phyloP scores from a whole-genome alignment of 1,140 invertebrate genomes.

The Lutraria rhynchaena region DNA sequence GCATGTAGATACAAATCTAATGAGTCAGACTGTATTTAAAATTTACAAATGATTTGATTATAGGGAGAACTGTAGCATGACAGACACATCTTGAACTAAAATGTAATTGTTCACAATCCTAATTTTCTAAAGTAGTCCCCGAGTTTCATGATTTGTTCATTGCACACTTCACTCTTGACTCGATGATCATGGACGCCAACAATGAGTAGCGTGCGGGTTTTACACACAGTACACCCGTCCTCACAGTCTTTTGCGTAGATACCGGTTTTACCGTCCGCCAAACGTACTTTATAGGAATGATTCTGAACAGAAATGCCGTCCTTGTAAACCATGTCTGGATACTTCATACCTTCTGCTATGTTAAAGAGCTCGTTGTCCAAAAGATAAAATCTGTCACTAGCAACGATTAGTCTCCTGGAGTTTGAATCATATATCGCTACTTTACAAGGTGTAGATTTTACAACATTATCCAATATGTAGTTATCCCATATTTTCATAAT shows the following conservation, averaged over 20 bases:
- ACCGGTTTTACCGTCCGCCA: conserved; percentile 65
- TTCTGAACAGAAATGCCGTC: conserved; percentile 55
- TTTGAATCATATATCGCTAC: conserved; percentile 45
- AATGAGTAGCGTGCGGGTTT: conserved; percentile 57
- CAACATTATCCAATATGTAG: conserved; percentile 50
- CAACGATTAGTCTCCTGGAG: conserved; percentile 25
- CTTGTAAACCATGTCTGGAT: conserved; percentile 10
- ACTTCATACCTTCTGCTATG: conserved; percentile 45
- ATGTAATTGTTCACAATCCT: conserved; percentile 43
- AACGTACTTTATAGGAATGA: conserved; percentile 55
- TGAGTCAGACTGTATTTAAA: no score
- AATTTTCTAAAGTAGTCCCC: conserved; percentile 63
- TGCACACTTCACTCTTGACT: conserved; percentile 59
- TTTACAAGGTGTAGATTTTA: conserved; percentile 48
- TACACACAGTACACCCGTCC: conserved; percentile 66
- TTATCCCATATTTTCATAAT: conserved; percentile 55
- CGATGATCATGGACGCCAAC: conserved; percentile 64
- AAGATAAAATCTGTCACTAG: conserved; percentile 38
- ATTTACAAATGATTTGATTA: no score
- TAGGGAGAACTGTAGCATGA: no score
- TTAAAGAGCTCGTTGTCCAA: conserved; percentile 45
- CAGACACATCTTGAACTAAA: no score
- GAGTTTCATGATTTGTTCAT: conserved; percentile 67
- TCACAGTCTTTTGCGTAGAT: conserved; percentile 59
- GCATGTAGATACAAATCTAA: no score